Conservation (phyloP, 2,113 vertebrate species). For the Pelecanus crispus region DNA sequence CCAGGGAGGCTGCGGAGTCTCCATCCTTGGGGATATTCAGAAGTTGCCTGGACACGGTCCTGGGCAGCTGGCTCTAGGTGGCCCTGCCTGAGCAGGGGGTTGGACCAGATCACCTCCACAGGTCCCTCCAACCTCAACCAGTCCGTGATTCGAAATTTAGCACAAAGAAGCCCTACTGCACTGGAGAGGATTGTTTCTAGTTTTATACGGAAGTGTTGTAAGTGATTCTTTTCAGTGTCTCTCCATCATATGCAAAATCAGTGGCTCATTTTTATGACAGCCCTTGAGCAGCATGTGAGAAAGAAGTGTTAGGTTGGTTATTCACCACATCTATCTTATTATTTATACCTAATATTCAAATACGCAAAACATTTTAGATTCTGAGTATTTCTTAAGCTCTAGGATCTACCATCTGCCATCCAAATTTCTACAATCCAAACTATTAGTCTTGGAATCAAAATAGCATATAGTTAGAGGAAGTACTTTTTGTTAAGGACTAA, state of each 20-base stretch:
- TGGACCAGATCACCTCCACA: not conserved
- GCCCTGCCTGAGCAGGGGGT: not conserved
- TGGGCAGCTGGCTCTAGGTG: not conserved
- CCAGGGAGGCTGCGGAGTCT: not conserved
- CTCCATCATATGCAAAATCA: not conserved
- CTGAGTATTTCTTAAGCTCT: not conserved
- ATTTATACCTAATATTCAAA: not conserved
- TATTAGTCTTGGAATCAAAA: not conserved
- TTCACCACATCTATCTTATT: not conserved
- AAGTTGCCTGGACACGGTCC: not conserved
- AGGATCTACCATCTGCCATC: not conserved
- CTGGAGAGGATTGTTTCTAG: not conserved
- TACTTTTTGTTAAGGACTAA: not conserved
- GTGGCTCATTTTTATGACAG: not conserved
- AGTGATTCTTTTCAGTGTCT: not conserved
- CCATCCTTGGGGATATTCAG: not conserved
- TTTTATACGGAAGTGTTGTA: not conserved
- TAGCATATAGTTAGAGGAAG: not conserved
- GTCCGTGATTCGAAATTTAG: not conserved
- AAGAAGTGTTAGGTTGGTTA: not conserved
- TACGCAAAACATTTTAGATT: not conserved
- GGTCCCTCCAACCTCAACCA: not conserved
- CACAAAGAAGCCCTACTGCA: not conserved
- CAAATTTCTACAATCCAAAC: not conserved
- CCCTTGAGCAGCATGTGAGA: not conserved